Conservation (phyloP, 2,113 vertebrate species). For the Platysteira castanea region DNA sequence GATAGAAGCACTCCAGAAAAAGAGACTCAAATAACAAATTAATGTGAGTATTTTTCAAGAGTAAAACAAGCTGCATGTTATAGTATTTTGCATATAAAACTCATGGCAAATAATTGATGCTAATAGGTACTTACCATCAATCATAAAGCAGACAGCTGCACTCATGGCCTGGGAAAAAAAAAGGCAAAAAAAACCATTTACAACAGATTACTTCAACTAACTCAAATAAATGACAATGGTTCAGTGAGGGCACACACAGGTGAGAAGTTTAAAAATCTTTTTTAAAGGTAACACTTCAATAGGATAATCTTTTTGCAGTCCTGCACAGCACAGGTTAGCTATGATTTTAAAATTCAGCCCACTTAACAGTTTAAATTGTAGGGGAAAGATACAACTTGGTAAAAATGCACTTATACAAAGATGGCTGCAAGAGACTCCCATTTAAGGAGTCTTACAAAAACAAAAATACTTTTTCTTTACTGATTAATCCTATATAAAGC, state of each 20-base stretch:
- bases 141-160: conserved; percentile 96
- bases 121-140: conserved; percentile 82
- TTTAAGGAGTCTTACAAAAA: too few species aligned
- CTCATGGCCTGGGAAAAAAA: conserved; percentile 91
- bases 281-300: neutral
- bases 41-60: neutral
- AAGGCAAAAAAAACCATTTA: neutral
- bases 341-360: neutral
- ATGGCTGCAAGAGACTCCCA: neutral
- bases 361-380: neutral
- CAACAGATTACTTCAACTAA: neutral
- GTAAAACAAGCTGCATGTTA: neutral
- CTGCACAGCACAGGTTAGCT: neutral
- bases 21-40: neutral
- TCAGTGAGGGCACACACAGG: neutral
- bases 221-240: neutral
- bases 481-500: neutral
- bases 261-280: neutral
- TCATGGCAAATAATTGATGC: neutral
- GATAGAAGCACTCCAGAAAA: neutral
- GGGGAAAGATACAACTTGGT: neutral
- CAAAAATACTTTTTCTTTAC: neutral
- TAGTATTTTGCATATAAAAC: neutral
- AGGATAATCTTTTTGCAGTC: neutral
- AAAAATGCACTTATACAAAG: neutral